A percentile compares a stretch with the other conserved stretches of the same genome.
These are phyloP conservation scores for Byasa hedistus DNA, from an alignment of 2,888 invertebrate species.

Conservation along the genomic window DNA sequence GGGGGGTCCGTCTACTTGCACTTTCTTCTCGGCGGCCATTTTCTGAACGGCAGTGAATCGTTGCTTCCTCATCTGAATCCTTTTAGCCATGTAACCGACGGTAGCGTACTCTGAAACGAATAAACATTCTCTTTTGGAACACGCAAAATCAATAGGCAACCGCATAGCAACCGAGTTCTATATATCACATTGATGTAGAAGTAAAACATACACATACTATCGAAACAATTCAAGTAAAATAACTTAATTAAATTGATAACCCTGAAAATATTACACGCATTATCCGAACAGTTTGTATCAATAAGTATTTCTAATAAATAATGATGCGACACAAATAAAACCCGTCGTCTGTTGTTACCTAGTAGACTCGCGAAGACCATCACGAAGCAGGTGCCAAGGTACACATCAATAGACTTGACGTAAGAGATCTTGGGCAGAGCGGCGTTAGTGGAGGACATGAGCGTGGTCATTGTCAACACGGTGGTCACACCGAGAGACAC, in stretches of 20 bases:
- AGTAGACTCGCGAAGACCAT: constrained; percentile 99
- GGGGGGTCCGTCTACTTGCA: constrained; percentile 87
- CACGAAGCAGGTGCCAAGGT: constrained; percentile 98
- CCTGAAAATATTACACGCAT: too few relatives aligned
- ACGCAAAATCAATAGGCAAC: constrained; percentile 12
- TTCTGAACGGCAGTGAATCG: constrained; percentile 93
- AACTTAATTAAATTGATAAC: too few relatives aligned
- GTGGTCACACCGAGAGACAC: constrained; percentile 97
- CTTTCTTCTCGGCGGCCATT: constrained; percentile 94
- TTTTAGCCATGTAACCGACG: constrained; percentile 98
- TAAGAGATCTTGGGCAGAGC: constrained; percentile 98
- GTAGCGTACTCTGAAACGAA: constrained; percentile 93
- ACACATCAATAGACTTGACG: constrained; percentile 98
- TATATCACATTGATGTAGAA: not conserved
- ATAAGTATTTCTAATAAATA: too few relatives aligned
- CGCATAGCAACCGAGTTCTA: constrained; percentile 34
- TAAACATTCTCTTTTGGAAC: constrained; percentile 11
- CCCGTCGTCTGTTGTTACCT: constrained; percentile 79
- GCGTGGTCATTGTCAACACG: constrained; percentile 98
- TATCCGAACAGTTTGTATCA: too few relatives aligned
- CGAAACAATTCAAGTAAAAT: too few relatives aligned
- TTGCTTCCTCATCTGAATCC: constrained; percentile 97
- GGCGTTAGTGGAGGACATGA: constrained; percentile 97
- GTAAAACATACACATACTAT: not conserved
- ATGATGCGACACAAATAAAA: too few relatives aligned